phyloP scores from a whole-genome alignment of 2,888 invertebrate species.

The Hyposoter didymator region DNA sequence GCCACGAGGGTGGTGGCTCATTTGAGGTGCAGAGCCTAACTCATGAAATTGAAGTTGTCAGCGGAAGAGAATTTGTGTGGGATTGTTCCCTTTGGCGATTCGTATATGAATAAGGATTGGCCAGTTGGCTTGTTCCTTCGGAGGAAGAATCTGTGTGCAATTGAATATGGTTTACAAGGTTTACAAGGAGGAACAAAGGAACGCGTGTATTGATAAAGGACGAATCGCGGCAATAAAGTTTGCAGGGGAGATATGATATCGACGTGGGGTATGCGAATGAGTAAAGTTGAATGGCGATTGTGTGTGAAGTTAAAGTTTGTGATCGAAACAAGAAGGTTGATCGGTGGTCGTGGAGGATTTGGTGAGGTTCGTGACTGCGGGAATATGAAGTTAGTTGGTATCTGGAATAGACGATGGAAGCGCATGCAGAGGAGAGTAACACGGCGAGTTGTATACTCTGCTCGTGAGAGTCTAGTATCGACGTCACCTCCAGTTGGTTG shows the following conservation, averaged over 20 bases:
- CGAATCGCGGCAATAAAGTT: neutral
- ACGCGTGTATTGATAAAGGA: slow-evolving; percentile 7
- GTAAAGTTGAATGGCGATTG: slow-evolving; percentile 64
- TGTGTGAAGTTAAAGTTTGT: slow-evolving; percentile 52
- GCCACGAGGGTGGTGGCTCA: neutral
- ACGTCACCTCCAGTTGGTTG: slow-evolving; percentile 80
- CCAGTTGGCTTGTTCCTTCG: neutral
- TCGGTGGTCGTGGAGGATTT: slow-evolving; percentile 42
- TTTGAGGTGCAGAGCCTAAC: neutral
- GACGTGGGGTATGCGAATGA: slow-evolving; percentile 5
- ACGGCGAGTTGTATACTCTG: slow-evolving; percentile 49
- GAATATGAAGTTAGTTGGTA: slow-evolving; percentile 63
- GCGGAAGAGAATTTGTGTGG: neutral
- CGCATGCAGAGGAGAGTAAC: slow-evolving; percentile 20
- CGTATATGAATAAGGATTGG: neutral
- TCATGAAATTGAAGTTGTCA: neutral
- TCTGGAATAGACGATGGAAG: slow-evolving; percentile 13
- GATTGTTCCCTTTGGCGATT: neutral
- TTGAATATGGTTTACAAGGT: neutral
- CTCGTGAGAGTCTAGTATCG: slow-evolving; percentile 74
- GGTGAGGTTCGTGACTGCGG: slow-evolving; percentile 58
- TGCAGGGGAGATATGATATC: slow-evolving; percentile 24
- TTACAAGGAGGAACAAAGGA: neutral
- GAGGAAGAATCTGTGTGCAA: neutral
- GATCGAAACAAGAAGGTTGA: slow-evolving; percentile 52